Conservation (phyloP, 2,888 invertebrate species). For the Calameuta pallipes region DNA sequence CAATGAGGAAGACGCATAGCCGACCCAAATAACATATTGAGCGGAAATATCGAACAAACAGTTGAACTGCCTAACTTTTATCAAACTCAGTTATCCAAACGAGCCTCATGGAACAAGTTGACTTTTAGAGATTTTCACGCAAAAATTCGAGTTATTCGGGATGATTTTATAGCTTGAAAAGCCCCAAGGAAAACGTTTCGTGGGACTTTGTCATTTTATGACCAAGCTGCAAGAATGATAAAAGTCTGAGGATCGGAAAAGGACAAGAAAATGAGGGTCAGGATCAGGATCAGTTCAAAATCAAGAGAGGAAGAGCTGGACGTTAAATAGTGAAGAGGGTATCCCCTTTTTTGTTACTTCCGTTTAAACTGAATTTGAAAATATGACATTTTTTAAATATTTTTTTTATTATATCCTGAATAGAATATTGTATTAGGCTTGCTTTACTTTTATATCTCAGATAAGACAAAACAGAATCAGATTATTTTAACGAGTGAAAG, state of each 20-base stretch:
- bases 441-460: too few species aligned
- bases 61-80: neutral
- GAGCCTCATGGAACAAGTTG: neutral
- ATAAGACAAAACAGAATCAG: too few species aligned
- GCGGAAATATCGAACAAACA: neutral
- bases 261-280: neutral
- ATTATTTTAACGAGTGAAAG: too few species aligned
- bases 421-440: too few species aligned
- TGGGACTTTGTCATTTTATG: neutral
- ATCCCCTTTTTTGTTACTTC: too few species aligned
- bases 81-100: neutral
- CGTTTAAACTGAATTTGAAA: too few species aligned
- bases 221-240: neutral
- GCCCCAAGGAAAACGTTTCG: neutral
- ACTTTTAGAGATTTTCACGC: neutral
- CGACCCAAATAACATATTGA: neutral
- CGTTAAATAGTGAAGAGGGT: neutral
- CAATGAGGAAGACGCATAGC: neutral
- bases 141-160: neutral
- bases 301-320: neutral
- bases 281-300: neutral
- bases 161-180: neutral
- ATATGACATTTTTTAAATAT: too few species aligned
- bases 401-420: too few species aligned
- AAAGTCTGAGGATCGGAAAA: neutral